Conservation (phyloP, 2,113 vertebrate genomes). For the Isichthys henryi region DNA sequence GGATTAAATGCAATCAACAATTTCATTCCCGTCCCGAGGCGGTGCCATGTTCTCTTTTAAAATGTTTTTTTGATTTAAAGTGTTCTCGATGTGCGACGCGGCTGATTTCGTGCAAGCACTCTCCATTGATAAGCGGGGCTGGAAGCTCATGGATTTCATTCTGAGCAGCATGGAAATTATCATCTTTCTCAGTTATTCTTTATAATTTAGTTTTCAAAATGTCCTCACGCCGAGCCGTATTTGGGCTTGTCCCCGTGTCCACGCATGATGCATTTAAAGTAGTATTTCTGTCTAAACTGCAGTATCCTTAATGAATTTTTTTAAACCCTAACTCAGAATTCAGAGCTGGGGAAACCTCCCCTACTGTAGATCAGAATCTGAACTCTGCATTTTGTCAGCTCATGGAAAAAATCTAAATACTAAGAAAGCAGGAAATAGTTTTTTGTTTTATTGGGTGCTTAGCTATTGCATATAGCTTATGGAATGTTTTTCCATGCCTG, state of each 20-base stretch:
- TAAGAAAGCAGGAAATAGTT: not conserved
- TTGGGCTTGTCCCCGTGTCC: slow-evolving; percentile 29
- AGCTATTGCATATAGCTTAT: not conserved
- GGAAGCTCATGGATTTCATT: slow-evolving; percentile 96
- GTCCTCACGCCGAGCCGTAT: slow-evolving; percentile 49
- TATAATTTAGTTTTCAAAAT: slow-evolving; percentile 38
- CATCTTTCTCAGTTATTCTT: slow-evolving; percentile 81
- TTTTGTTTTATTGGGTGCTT: not conserved
- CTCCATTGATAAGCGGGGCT: slow-evolving; percentile 85
- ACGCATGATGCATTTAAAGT: not conserved
- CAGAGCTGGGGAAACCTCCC: no score
- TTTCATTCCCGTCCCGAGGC: slow-evolving; percentile 75
- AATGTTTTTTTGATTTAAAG: slow-evolving; percentile 99
- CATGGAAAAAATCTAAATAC: not conserved
- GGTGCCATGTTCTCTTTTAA: slow-evolving; percentile 77
- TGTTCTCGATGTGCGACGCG: slow-evolving; percentile 86
- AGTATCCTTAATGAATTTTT: not conserved
- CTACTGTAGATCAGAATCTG: not conserved
- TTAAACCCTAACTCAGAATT: not conserved
- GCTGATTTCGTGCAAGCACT: slow-evolving; percentile 85
- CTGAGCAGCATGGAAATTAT: slow-evolving; percentile 95
- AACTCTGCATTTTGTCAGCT: not conserved
- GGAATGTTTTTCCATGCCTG: not conserved
- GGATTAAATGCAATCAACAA: slow-evolving; percentile 73
- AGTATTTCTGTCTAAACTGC: not conserved